These are phyloP conservation scores for Uropsilus gracilis DNA, from an alignment of 2,113 vertebrate species.

Conservation along the genomic window DNA sequence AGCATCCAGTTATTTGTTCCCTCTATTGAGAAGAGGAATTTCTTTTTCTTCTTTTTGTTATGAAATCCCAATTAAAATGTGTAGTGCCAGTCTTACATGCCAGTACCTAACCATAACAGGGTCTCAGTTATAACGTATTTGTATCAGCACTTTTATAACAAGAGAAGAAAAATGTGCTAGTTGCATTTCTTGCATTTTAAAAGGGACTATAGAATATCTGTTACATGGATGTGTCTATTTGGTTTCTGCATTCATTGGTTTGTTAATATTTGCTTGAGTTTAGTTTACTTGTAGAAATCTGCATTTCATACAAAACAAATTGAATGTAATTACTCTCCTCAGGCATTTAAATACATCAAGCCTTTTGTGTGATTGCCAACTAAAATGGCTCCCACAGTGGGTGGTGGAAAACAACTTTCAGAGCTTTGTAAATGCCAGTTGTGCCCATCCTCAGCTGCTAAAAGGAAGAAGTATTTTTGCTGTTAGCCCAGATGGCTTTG, in stretches of 20 bases:
- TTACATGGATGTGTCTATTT: conserved; percentile 27
- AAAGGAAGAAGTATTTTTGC: conserved; percentile 95
- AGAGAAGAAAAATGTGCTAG: background rate
- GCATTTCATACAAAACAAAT: conserved; percentile 66
- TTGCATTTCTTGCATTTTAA: background rate
- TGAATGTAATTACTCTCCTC: conserved; percentile 78
- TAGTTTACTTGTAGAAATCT: conserved; percentile 40
- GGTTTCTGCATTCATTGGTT: conserved; percentile 43
- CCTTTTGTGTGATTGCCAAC: conserved; percentile 97
- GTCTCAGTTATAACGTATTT: background rate
- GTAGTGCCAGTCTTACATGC: conserved; percentile 5
- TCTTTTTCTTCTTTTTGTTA: conserved; percentile 4
- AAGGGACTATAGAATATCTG: background rate
- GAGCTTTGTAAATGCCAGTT: conserved; percentile 93
- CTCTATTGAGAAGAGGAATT: background rate
- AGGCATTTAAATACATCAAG: conserved; percentile 97
- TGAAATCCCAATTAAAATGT: conserved; percentile 48
- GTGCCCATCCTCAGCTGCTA: conserved; percentile 95
- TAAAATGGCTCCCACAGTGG: conserved; percentile 98
- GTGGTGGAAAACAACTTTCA: conserved; percentile 94
- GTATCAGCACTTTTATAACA: conserved; percentile 30
- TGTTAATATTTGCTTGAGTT: conserved; percentile 53
- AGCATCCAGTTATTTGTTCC: background rate
- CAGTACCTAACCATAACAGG: background rate
- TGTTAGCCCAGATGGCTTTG: conserved; percentile 93